Base-by-base conservation (phyloP, 2,888 invertebrate species). In the Rambutsinella grinnellia region DNA sequence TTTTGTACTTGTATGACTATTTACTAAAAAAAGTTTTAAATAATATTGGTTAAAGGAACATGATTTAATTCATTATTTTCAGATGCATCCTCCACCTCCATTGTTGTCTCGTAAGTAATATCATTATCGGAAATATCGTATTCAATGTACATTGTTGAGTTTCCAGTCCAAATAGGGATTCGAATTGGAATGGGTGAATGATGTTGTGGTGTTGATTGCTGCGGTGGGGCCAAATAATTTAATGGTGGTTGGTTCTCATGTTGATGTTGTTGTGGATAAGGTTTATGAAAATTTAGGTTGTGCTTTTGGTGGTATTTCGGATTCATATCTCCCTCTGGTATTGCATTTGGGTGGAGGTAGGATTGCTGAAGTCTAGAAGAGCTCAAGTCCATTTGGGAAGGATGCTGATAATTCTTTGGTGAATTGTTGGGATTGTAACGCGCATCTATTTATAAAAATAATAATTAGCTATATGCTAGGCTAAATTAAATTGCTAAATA, bases 41-140 rank as follows among this genome's bases (percentile, higher is more conserved):
- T n/a, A n/a, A n/a, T n/a, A n/a, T n/a, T n/a, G n/a, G n/a, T n/a
- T n/a, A n/a, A 19, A 19, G 21, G 28, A 8, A 49, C 26, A 26
- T 49, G 62, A 49, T 23, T 46, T n/a, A n/a, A n/a, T n/a, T n/a
- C n/a, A n/a, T n/a, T n/a, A n/a, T n/a, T n/a, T n/a, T n/a, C n/a
- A n/a, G n/a, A 3, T 46, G 21, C 36, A 62, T 71, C 71, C 3
- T 71, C 71, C n/a, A 71, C 57, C 47, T 71, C 71, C 15, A 71
- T 28, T n/a, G 57, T 63, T 6, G 71, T 71, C 46, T 71, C 71
- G 23, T 71, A 71, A 8, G 71, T 71, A 44, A 53, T 27, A 51
- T 71, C 71, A 36, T 57, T 56, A 57, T 71, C 71, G 17, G 63
- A 63, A 0, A 71, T 19, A 27, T 71, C 71, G 53, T 71, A 71